Evolutionary conservation across 2,888 invertebrate species (phyloP).

Genomic region (Hydroisotoma schaefferi): DNA sequence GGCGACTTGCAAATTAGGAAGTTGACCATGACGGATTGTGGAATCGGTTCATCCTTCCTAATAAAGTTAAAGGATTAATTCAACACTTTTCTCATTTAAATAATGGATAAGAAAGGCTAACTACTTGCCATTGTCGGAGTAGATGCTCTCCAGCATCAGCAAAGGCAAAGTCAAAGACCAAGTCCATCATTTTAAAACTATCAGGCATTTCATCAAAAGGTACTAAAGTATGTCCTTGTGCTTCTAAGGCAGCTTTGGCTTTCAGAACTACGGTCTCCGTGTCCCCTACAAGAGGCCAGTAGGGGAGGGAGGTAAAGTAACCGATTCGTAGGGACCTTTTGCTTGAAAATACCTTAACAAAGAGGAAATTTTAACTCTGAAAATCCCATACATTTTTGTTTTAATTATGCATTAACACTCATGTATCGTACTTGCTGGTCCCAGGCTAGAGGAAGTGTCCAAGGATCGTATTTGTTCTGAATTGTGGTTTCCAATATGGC

Average conservation of each 20-base stretch:
- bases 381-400: neutral
- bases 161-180: constrained; percentile 31
- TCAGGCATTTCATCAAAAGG: constrained; percentile 46
- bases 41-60: constrained; percentile 36
- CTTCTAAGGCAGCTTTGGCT: constrained; percentile 48
- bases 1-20: constrained; percentile 28
- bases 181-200: constrained; percentile 33
- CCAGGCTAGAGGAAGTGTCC: constrained; percentile 50
- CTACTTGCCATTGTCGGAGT: constrained; percentile 35
- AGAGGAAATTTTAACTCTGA: neutral
- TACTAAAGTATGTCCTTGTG: constrained; percentile 49
- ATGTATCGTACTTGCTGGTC: constrained; percentile 49
- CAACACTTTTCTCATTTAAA: no score
- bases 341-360: constrained; percentile 10
- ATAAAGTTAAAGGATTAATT: no score
- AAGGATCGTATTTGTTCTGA: constrained; percentile 49
- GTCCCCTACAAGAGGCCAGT: constrained; percentile 52
- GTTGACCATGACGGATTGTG: constrained; percentile 26
- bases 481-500: constrained; percentile 45
- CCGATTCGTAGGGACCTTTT: constrained; percentile 50
- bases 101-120: no score
- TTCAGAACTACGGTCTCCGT: constrained; percentile 49
- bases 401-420: neutral
- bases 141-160: constrained; percentile 40
- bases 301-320: constrained; percentile 51